Percentiles rank a stretch among this genome's conserved stretches.
Conservation (phyloP, 1,140 invertebrate species). For the Chrysomallon squamiferum region DNA sequence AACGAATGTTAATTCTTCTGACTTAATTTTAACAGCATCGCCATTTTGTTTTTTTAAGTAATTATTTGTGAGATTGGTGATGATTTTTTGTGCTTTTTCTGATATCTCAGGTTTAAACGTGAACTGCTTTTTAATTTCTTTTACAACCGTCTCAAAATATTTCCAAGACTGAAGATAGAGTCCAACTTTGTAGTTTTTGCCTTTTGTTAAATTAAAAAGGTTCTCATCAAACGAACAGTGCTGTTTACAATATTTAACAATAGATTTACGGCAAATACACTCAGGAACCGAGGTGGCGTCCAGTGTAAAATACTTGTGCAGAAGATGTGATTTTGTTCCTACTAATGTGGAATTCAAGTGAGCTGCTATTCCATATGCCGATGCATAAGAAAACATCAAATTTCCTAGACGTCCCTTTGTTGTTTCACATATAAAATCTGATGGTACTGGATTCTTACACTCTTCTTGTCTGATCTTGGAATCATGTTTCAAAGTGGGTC, state of each 20-base stretch:
- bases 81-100: not conserved
- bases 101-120: constrained; percentile 10
- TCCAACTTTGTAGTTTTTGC: not conserved
- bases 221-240: not conserved
- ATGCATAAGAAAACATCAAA: constrained; percentile 40
- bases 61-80: constrained; percentile 1
- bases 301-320: not conserved
- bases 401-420: constrained; percentile 32
- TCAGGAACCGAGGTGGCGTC: not conserved
- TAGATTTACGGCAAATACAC: too few species aligned
- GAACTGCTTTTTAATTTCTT: constrained; percentile 4
- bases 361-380: constrained; percentile 24
- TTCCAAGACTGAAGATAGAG: constrained; percentile 29
- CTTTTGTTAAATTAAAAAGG: not conserved
- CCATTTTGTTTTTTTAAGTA: not conserved
- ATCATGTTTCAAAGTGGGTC: too few species aligned
- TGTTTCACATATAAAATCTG: not conserved
- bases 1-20: constrained; percentile 10
- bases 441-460: too few species aligned
- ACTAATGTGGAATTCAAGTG: not conserved
- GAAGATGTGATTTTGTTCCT: not conserved
- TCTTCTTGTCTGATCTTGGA: too few species aligned
- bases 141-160: constrained; percentile 20
- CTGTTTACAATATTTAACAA: not conserved
- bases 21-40: not conserved